Percentiles rank a stretch among this genome's conserved stretches.
Conservation (phyloP, 2,113 vertebrate genomes). For the Glaucidium brasilianum region DNA sequence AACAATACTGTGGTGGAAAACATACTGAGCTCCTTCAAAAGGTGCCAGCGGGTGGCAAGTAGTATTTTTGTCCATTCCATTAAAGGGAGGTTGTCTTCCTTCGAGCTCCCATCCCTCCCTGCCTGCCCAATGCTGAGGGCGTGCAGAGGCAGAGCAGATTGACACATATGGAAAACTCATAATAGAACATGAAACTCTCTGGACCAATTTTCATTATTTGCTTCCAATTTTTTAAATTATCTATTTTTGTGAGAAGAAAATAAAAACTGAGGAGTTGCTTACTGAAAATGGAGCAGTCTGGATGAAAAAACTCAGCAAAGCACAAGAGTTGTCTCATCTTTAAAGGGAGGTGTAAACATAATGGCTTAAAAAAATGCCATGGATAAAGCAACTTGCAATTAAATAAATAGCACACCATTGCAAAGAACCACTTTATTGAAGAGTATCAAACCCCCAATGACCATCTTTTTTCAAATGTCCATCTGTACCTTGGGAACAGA, state of each 20-base stretch:
- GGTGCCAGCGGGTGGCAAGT: neutral
- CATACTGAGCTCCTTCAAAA: neutral
- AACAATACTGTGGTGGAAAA: neutral
- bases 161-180: neutral
- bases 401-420: neutral
- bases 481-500: neutral
- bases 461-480: neutral
- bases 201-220: constrained; percentile 1
- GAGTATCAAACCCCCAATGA: neutral
- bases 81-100: neutral
- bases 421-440: neutral
- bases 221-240: neutral
- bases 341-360: neutral
- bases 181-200: neutral
- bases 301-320: neutral
- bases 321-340: neutral
- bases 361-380: neutral
- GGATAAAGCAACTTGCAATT: neutral
- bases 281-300: neutral
- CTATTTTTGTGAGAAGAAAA: neutral
- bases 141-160: neutral
- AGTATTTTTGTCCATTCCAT: neutral
- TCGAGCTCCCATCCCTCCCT: neutral
- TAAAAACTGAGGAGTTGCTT: neutral
- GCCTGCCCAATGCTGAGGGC: neutral